phyloP scores from a whole-genome alignment of 2,797 vertebrate genomes.

The Ctenopoma multispine region DNA sequence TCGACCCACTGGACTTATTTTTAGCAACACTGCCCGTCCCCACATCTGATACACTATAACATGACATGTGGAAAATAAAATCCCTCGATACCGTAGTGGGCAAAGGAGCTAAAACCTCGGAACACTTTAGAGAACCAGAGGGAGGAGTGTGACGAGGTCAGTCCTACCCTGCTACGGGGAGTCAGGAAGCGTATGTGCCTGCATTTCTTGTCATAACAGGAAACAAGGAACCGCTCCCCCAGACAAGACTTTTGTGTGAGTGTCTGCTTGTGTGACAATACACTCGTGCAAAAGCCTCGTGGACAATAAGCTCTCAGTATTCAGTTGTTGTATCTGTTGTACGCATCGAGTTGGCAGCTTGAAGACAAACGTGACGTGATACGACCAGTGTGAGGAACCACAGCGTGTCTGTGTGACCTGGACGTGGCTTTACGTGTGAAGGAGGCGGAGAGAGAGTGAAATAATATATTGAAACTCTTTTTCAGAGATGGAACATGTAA shows the following conservation, averaged over 20 bases:
- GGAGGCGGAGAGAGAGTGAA: not conserved
- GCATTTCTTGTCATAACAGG: conserved; percentile 99
- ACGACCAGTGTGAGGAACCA: conserved; percentile 46
- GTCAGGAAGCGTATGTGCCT: conserved; percentile 97
- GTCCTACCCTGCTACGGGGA: conserved; percentile 84
- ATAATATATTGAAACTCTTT: too few relatives aligned
- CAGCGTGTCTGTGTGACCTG: conserved; percentile 19
- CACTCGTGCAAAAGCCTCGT: conserved; percentile 4
- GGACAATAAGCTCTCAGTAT: conserved; percentile 17
- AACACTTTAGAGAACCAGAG: conserved; percentile 35
- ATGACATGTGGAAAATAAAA: too few relatives aligned
- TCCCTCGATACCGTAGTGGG: too few relatives aligned
- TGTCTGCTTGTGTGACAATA: conserved; percentile 20
- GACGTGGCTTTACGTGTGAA: not conserved
- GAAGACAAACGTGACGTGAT: conserved; percentile 51
- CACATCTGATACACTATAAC: too few relatives aligned
- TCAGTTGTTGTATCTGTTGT: not conserved
- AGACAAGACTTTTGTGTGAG: conserved; percentile 20
- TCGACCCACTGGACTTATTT: not conserved
- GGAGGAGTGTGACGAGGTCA: conserved; percentile 86
- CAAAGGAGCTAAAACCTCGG: too few relatives aligned
- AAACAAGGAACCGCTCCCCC: conserved; percentile 82
- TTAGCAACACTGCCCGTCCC: not conserved
- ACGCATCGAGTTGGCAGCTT: not conserved
- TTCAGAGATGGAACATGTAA: not conserved